A percentile compares a stretch with the other conserved stretches of the same genome.
phyloP scores from a whole-genome alignment of 2,797 vertebrate species.

The Scolopax rusticola region DNA sequence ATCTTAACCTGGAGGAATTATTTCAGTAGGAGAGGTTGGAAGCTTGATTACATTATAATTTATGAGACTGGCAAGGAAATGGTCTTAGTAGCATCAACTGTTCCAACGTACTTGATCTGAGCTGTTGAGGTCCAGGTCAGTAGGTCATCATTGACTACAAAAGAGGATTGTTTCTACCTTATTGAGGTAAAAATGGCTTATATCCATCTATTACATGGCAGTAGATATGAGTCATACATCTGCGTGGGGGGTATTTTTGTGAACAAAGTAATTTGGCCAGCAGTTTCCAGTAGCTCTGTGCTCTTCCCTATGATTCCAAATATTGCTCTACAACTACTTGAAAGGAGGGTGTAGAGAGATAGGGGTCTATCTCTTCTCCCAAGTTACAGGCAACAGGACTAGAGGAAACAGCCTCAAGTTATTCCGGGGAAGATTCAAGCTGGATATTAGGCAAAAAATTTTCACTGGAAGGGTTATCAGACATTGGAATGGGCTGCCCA shows the following conservation, averaged over 20 bases:
- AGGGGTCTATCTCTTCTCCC: no score
- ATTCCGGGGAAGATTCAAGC: no score
- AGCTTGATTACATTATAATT: background rate
- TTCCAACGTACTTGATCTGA: constrained; percentile 18
- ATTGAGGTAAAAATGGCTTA: constrained; percentile 65
- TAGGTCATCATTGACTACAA: constrained; percentile 39
- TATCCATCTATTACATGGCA: constrained; percentile 40
- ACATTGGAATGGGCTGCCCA: no score
- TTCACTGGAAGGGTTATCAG: no score
- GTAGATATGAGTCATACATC: constrained; percentile 43
- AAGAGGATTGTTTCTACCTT: constrained; percentile 60
- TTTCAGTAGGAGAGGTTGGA: background rate
- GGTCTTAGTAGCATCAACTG: background rate
- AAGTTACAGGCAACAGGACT: no score
- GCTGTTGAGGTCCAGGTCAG: constrained; percentile 44
- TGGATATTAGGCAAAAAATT: no score
- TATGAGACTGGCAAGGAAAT: background rate
- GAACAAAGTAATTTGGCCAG: constrained; percentile 19
- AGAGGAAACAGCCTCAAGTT: no score
- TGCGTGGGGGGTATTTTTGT: constrained; percentile 30
- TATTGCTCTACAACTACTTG: no score
- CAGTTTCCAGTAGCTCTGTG: background rate
- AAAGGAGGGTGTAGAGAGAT: no score
- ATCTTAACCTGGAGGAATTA: background rate
- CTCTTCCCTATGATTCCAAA: background rate